Evolutionary conservation across 1,140 invertebrate species (phyloP), one percentile per base, ranked within the genome.

Genomic region (Sycophaga agraensis): DNA sequence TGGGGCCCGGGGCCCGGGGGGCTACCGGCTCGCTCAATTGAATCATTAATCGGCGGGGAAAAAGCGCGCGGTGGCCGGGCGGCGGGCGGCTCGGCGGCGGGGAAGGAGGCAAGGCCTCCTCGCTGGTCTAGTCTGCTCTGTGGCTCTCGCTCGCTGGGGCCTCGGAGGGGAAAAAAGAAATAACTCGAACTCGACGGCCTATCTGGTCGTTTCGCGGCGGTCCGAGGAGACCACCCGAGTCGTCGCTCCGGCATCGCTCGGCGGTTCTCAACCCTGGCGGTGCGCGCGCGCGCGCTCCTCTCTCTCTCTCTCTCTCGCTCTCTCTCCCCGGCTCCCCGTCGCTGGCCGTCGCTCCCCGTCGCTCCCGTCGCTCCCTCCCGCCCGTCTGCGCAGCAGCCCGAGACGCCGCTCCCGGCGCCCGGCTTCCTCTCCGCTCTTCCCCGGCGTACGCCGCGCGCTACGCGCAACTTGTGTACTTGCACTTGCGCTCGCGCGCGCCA

Each of bases 151-250:
- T n/a, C n/a, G n/a, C n/a, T n/a, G n/a, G n/a, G n/a, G n/a, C n/a
- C n/a, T n/a, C n/a, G n/a, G n/a, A 14, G 35, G 35, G 35, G 35
- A 45, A 60, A 42, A 60, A 51, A 50, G 57, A 51, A 60, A 60
- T 53, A 60, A 60, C 40, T 59, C 37, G 58, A 53, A 4, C 4
- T n/a, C n/a, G n/a, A n/a, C 75, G 75, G 75, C 76, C 73, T 79
- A 78, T 79, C 78, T 78, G 77, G 74, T 78, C 74, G 77, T 77
- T 78, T 72, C 71, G 73, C 72, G 73, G 72, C 72, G 70, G 71
- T 72, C 75, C 73, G 57, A 45, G 70, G 66, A 55, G 68, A 80
- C 78, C 78, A 80, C 78, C 78, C 74, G 75, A 71, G 70, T 68
- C 57, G 77, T 31, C 5, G n/a, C 68, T 43, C 43, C 56, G 56